phyloP scores from a whole-genome alignment of 1,140 invertebrate species.

The Armadillidium nasatum region DNA sequence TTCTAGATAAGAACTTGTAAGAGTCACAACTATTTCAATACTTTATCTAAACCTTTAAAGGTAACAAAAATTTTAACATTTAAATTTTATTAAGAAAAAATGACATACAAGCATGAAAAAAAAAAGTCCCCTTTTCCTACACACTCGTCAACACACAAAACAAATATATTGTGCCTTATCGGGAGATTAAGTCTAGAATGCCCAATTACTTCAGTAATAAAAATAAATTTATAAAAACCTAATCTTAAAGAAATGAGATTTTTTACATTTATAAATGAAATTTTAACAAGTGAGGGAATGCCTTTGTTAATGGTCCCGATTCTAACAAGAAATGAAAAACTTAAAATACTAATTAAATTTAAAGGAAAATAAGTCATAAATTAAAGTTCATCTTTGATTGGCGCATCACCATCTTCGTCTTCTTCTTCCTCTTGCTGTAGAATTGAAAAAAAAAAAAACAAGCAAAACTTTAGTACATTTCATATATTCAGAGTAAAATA shows the following conservation, averaged over 20 bases:
- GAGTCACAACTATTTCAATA: too few species aligned
- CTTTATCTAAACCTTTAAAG: too few species aligned
- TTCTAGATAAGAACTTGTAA: too few species aligned
- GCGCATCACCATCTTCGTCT: slow-evolving; percentile 46
- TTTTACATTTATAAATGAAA: not conserved
- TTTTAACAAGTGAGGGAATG: slow-evolving; percentile 10
- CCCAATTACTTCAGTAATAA: too few species aligned
- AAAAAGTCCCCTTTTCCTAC: not conserved
- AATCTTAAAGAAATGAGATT: too few species aligned
- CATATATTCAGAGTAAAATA: too few species aligned
- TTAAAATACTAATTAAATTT: not conserved
- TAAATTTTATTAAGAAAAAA: slow-evolving; percentile 8
- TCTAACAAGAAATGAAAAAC: not conserved
- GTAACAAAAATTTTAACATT: not conserved
- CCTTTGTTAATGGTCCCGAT: not conserved
- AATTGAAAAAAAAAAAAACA: slow-evolving; percentile 10
- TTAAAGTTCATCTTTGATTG: slow-evolving; percentile 44
- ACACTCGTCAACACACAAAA: not conserved
- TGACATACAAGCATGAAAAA: not conserved
- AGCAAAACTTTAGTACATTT: too few species aligned
- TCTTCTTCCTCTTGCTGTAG: slow-evolving; percentile 45
- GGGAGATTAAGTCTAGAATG: not conserved
- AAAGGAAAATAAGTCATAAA: not conserved
- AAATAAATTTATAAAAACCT: too few species aligned
- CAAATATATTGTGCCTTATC: not conserved